These are phyloP conservation scores for Scolanthus callimorphus DNA, from an alignment of 92 coral and sea anemone species.

Conservation along the genomic window DNA sequence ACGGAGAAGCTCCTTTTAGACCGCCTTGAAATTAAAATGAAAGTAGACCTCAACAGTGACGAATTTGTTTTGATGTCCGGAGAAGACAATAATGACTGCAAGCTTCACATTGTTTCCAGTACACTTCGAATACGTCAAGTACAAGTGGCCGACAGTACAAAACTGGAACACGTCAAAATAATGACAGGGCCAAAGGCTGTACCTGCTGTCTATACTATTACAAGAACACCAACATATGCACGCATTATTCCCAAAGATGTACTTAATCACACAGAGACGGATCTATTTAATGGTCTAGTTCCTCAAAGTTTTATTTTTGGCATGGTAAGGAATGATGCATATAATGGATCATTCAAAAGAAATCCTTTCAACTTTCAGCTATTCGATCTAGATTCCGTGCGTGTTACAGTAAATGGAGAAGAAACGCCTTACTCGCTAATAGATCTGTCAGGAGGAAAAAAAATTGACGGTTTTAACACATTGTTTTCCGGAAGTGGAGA, in stretches of 20 bases:
- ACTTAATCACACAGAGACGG: slow-evolving; percentile 9
- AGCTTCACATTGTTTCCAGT: slow-evolving; percentile 4
- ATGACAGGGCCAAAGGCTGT: slow-evolving; percentile 5
- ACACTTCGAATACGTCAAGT: slow-evolving; percentile 12
- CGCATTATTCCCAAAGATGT: slow-evolving; percentile 6
- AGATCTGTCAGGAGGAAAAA: slow-evolving; percentile 1
- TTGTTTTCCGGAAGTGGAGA: slow-evolving; percentile 11
- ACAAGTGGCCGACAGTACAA: slow-evolving; percentile 15
- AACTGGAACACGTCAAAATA: slow-evolving; percentile 1
- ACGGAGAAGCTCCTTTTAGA: slow-evolving; percentile 13
- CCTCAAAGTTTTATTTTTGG: slow-evolving; percentile 24
- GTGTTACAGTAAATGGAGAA: slow-evolving; percentile 15
- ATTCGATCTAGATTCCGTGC: background rate
- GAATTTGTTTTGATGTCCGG: slow-evolving; percentile 9
- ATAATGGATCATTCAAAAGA: slow-evolving; percentile 4
- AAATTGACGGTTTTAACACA: slow-evolving; percentile 22
- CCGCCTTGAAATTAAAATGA: slow-evolving; percentile 9
- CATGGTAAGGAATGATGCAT: slow-evolving; percentile 16
- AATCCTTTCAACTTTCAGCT: slow-evolving; percentile 25
- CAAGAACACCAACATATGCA: slow-evolving; percentile 11
- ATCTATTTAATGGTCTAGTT: slow-evolving; percentile 15
- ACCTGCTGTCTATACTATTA: slow-evolving; percentile 9
- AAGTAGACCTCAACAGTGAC: slow-evolving; percentile 11
- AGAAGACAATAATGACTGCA: slow-evolving; percentile 6
- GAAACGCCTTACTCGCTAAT: slow-evolving; percentile 4